phyloP scores from a whole-genome alignment of 2,113 vertebrate species.

The Chrysochloris asiatica region DNA sequence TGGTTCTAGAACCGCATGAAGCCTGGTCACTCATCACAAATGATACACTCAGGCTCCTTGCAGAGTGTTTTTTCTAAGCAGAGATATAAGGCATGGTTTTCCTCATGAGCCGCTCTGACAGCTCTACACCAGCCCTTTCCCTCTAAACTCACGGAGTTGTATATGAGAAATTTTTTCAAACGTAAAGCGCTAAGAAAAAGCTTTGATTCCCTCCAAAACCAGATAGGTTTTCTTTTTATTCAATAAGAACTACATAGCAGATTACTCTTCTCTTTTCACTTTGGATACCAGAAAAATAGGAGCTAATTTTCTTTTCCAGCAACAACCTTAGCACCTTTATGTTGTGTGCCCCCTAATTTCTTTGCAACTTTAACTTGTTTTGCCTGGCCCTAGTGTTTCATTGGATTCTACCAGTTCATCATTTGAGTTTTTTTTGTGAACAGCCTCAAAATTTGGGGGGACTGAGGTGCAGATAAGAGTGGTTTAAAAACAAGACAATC shows the following conservation, averaged over 20 bases:
- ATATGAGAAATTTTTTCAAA: not conserved
- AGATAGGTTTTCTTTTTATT: not conserved
- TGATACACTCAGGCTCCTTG: not conserved
- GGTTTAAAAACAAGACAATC: not conserved
- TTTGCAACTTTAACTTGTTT: not conserved
- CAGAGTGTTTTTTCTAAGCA: not conserved
- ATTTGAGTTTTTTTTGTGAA: not conserved
- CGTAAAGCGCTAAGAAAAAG: not conserved
- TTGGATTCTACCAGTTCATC: not conserved
- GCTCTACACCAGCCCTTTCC: not conserved
- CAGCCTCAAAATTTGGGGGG: not conserved
- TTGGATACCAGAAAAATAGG: not conserved
- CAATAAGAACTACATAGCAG: not conserved
- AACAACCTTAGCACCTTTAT: not conserved
- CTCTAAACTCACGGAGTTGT: not conserved
- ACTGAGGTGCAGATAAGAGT: not conserved
- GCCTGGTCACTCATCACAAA: not conserved
- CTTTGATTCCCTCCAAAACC: conserved; percentile 2
- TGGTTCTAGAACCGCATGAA: not conserved
- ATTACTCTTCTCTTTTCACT: not conserved
- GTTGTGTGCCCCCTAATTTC: not conserved
- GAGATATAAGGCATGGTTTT: too few species aligned
- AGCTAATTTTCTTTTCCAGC: not conserved
- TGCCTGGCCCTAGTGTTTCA: not conserved
- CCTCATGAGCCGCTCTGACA: not conserved